Evolutionary conservation across 64 coral and sea anemone species (phyloP), one percentile per base, ranked within the genome.

Genomic region (Porites lutea): DNA sequence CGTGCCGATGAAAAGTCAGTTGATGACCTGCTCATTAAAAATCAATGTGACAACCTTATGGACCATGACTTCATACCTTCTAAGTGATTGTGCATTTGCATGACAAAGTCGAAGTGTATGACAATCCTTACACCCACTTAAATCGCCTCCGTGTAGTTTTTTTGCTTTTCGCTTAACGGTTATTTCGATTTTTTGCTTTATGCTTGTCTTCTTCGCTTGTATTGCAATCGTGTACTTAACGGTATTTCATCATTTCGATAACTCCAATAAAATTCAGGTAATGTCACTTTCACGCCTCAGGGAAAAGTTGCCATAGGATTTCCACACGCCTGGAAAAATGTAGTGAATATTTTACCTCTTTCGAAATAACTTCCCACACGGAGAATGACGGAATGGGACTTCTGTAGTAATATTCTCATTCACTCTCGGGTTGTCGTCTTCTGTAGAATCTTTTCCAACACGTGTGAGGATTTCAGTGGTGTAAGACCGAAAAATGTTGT

Each of bases 271-370:
- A 68, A 84, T 68, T 84, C 61, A 11, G 1, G 27, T 52, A 13
- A 63, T 22, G 16, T 22, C 48, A 84, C 18, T 61, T 65, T 68
- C 20, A 51, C 81, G 63, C 62, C 81, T 48, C 5, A 14, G 69
- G 46, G 5, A 47, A 69, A 52, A 84, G 81, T 84, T 84, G 16
- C 81, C 59, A 68, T 84, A 84, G 81, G 47, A 84, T 68, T 84
- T 84, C 20, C 2, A 51, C 52, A n/a, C 47, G 46, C 81, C 6
- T 84, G 67, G 48, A 84, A 84, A 84, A 68, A 84, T 84, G 81
- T 8, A 67, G 18, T 84, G 81, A 84, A 84, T 84, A 68, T 84
- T 84, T 67, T 52, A 52, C 47, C 61, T 52, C 81, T 46, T 67
- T 49, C 61, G 19, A n/a, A 84, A 69, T 13, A 18, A 0, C 81